Evolutionary conservation across 2,113 vertebrate species (phyloP).

Genomic region (Poeciliopsis turrubarensis): DNA sequence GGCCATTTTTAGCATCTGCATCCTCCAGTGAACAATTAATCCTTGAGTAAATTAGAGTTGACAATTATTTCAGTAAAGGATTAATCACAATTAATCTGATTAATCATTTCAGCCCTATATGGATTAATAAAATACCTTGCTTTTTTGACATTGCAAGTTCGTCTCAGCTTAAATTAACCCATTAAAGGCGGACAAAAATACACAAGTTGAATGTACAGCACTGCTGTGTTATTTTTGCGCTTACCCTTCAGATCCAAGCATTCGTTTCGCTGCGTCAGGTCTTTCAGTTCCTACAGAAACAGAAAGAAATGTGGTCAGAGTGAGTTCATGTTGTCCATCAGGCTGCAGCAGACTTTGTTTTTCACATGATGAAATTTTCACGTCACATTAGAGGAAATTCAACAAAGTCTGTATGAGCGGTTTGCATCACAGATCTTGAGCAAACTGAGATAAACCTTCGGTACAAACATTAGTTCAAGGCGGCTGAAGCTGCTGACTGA

Average conservation of each 20-base stretch:
- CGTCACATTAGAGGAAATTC: constrained; percentile 3
- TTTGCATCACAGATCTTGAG: constrained; percentile 1
- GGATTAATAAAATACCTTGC: no score
- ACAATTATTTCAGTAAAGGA: no score
- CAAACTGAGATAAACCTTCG: constrained; percentile 12
- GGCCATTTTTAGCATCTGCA: no score
- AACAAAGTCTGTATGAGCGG: neutral
- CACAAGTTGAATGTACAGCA: neutral
- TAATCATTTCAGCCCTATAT: no score
- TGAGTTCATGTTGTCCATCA: neutral
- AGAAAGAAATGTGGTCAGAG: constrained; percentile 32
- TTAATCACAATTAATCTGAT: no score
- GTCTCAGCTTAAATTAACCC: no score
- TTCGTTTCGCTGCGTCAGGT: constrained; percentile 88
- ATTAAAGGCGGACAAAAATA: no score
- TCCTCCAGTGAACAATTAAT: no score
- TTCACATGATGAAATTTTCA: constrained; percentile 29
- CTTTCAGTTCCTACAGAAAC: constrained; percentile 84
- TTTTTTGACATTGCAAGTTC: no score
- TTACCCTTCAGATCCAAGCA: constrained; percentile 92
- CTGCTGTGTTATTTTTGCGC: constrained; percentile 4
- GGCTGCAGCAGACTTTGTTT: constrained; percentile 15
- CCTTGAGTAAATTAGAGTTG: no score
- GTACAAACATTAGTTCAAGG: neutral
- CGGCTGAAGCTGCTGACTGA: neutral